Conservation (phyloP, 35 echinoderm and acorn worm species). For the Lytechinus variegatus region DNA sequence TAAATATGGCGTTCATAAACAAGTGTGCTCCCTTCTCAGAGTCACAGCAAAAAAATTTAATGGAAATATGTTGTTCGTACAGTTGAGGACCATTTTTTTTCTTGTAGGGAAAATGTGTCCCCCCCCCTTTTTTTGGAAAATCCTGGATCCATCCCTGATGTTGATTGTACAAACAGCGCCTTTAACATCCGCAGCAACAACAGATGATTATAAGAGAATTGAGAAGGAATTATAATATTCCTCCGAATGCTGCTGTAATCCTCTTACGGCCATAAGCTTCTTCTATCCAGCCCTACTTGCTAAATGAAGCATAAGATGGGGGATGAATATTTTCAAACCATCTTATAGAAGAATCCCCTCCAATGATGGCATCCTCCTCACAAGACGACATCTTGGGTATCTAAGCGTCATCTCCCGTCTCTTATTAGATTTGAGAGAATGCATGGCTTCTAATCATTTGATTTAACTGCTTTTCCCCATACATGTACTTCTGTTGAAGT, state of each 20-base stretch:
- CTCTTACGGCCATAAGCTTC: not conserved
- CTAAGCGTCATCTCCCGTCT: not conserved
- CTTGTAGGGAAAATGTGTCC: no score
- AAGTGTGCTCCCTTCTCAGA: no score
- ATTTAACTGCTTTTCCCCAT: not conserved
- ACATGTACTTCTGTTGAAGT: not conserved
- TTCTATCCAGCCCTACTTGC: not conserved
- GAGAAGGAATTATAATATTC: not conserved
- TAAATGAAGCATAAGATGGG: not conserved
- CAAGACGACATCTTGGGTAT: not conserved
- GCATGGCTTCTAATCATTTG: not conserved
- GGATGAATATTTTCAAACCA: not conserved
- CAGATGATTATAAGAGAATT: not conserved
- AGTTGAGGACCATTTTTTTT: no score
- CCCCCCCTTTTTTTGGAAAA: no score
- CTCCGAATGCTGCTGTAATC: not conserved
- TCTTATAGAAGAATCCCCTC: not conserved
- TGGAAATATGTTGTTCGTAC: no score
- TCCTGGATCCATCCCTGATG: no score
- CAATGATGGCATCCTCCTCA: not conserved
- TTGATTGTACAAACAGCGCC: not conserved
- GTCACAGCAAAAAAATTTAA: no score
- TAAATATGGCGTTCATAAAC: no score
- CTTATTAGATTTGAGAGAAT: not conserved
- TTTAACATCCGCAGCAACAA: not conserved